Evolutionary conservation across 2,888 invertebrate species (phyloP).

Genomic region (Ctenicera cuprea): DNA sequence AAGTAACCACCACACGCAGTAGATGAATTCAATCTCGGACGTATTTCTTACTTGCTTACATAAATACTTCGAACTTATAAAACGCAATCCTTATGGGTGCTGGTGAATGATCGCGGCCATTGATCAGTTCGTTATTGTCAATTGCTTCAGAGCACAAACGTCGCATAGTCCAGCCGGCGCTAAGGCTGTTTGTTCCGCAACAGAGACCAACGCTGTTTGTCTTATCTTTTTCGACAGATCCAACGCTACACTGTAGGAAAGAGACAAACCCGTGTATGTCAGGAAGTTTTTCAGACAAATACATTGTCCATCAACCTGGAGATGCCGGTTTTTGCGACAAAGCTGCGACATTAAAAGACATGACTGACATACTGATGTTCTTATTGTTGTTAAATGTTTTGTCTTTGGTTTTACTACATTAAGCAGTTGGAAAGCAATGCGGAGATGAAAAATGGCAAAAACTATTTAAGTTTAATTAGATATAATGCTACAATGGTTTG

Average conservation of each 20-base stretch:
- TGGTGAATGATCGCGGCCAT: constrained; percentile 54
- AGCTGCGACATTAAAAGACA: constrained; percentile 56
- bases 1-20: constrained; percentile 46
- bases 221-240: constrained; percentile 26
- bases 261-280: constrained; percentile 43
- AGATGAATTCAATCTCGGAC: constrained; percentile 56
- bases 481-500: no score
- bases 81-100: constrained; percentile 41
- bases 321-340: constrained; percentile 56
- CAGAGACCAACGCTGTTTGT: constrained; percentile 31
- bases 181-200: constrained; percentile 41
- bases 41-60: constrained; percentile 40
- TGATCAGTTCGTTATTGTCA: constrained; percentile 55
- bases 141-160: constrained; percentile 51
- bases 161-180: constrained; percentile 55
- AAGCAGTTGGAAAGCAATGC: background rate
- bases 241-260: constrained; percentile 22
- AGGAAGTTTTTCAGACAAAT: constrained; percentile 38
- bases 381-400: constrained; percentile 49
- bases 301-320: constrained; percentile 54
- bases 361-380: constrained; percentile 55
- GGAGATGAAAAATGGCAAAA: background rate
- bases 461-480: no score
- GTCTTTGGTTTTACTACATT: constrained; percentile 33
- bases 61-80: constrained; percentile 42